Base-by-base conservation (phyloP, 2,113 vertebrate species). In the Chaetura pelagica region DNA sequence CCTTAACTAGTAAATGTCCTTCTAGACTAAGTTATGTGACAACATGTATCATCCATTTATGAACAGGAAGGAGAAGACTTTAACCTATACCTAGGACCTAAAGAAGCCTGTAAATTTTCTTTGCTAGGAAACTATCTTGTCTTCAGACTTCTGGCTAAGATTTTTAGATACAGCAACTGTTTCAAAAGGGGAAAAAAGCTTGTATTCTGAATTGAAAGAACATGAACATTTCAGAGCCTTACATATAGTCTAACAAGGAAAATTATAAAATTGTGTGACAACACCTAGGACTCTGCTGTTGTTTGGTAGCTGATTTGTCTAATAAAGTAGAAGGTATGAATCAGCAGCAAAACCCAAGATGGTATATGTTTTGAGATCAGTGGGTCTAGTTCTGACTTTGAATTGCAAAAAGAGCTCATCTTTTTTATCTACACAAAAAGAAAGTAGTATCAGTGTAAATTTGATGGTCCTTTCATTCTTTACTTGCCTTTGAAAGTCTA, bases 201-300 rank as follows among this genome's bases (percentile, higher is more conserved):
- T 23, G 9, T 4, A 5, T 69, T 76, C 54, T 26, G 57, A 75
- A 59, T 52, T 2, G 20, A 57, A 87, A 87, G 2, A 19, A 10
- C 4, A 6, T 16, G 23, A 51, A 40, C 4, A 8, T 51, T 57
- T 4, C 22, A 74, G 22, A 71, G 23, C 16, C 19, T 80, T 74
- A 7, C 15, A 32, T 0, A 1, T 10, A 9, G 4, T 13, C 21
- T 24, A 27, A 32, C 4, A 55, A 58, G n/a, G 30, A 15, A 40
- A 66, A 40, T 4, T 44, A 18, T 76, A 34, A 24, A 38, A 6
- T 30, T 10, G 29, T 64, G 8, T n/a, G 54, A 30, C n/a, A 34
- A 14, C 15, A 2, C 0, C 0, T 18, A 21, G 35, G 21, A 24
- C 32, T 49, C 26, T 76, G 26, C 40, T 83, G 11, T 14, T 77